Percentiles rank a stretch among this genome's conserved stretches.
Conservation (phyloP, 2,113 vertebrate genomes). For the Ammodytes dubius region DNA sequence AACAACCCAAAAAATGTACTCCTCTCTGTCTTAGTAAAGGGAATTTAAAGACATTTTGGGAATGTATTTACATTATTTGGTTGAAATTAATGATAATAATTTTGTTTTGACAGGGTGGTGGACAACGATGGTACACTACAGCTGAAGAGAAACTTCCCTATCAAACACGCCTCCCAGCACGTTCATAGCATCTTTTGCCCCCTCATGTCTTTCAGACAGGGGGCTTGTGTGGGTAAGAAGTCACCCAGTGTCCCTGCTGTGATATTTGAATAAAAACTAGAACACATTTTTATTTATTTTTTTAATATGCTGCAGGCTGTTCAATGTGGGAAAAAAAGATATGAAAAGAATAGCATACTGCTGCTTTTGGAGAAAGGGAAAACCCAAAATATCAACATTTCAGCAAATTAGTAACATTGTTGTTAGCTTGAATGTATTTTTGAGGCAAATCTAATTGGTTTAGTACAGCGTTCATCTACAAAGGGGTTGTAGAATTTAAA, state of each 20-base stretch:
- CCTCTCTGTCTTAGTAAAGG: too few relatives aligned
- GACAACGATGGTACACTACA: constrained; percentile 94
- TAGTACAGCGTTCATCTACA: neutral
- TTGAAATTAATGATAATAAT: neutral
- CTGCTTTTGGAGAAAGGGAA: constrained; percentile 20
- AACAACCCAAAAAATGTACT: too few relatives aligned
- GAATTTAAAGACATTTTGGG: neutral
- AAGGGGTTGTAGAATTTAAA: neutral
- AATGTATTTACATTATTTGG: neutral
- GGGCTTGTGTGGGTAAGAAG: constrained; percentile 93
- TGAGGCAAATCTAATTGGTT: neutral
- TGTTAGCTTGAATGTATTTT: neutral
- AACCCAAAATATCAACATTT: neutral
- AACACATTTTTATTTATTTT: constrained; percentile 43
- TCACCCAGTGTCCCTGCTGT: constrained; percentile 27
- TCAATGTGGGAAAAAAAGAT: neutral
- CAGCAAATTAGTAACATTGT: neutral
- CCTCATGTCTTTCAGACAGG: constrained; percentile 96
- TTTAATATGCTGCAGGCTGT: constrained; percentile 28
- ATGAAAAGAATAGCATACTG: constrained; percentile 29
- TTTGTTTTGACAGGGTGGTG: constrained; percentile 85
- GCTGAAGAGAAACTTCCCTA: constrained; percentile 92
- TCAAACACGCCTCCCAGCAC: constrained; percentile 89
- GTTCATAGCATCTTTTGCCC: constrained; percentile 96
- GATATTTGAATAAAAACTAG: constrained; percentile 40